Evolutionary conservation across 1,140 invertebrate genomes (phyloP), one percentile per base, ranked within the genome.

Genomic region (Cotesia glomerata): DNA sequence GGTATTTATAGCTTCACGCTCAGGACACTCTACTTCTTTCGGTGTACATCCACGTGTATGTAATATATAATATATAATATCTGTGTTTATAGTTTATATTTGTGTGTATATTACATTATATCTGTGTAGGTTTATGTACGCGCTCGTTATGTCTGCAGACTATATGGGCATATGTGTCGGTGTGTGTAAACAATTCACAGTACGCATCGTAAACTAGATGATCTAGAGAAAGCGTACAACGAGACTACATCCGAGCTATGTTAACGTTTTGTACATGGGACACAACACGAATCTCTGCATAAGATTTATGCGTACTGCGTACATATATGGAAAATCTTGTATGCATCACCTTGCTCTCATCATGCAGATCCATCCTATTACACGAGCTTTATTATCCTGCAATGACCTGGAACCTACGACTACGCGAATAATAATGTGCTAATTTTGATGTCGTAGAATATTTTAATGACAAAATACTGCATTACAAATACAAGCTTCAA

Each of bases 1-100:
- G 69, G 68, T 78, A 78, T 76, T 78, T 78, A 78, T 73, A 56
- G 73, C 74, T 67, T 64, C 45, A 35, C 52, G 52, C 16, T 54
- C 11, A 54, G n/a, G 39, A 45, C 5, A 45, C 39, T 45, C 34
- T 45, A 64, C 74, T 69, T 51, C 66, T 71, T 74, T 71, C 56
- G 59, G 36, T 45, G 36, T 54, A 54, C 16, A 16, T 54, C 5
- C 52, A 8, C 26, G 3, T 26, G 26, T 26, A 26, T 26, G 26
- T 26, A 26, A 26, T 26, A 26, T 26, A 26, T 26, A 26, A 26
- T 26, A 26, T 26, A 26, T 26, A 26, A 26, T 26, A 26, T 26
- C 26, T 26, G 26, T 26, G 26, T 26, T 26, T 26, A 26, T 26
- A 26, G 26, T 26, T 26, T 26, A 26, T 26, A 26, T 26, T 26